Conservation (phyloP, 1,140 invertebrate genomes). For the Hycleus phaleratus region DNA sequence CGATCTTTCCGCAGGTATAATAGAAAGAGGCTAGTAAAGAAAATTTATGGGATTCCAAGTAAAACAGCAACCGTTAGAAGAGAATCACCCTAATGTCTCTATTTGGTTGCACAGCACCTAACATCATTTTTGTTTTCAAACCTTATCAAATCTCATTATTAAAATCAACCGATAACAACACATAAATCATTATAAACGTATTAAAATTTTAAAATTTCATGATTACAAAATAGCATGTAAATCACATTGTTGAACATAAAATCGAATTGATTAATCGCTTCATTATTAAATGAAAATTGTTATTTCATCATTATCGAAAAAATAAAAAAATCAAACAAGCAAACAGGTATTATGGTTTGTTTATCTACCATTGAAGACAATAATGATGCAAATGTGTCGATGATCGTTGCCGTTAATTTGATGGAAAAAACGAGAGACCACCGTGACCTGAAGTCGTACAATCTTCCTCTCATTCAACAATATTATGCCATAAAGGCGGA, state of each 20-base stretch:
- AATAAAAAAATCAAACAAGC: no score
- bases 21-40: constrained; percentile 2
- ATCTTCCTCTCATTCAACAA: constrained; percentile 25
- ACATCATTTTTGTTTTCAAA: neutral
- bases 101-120: constrained; percentile 1
- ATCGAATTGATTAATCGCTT: constrained; percentile 12
- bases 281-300: constrained; percentile 10
- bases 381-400: neutral
- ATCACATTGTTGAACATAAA: neutral
- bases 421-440: constrained; percentile 9
- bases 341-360: no score
- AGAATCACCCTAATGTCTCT: constrained; percentile 10
- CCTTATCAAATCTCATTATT: no score
- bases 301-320: no score
- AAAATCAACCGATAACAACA: neutral
- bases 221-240: neutral
- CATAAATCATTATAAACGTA: neutral
- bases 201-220: no score
- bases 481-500: constrained; percentile 31
- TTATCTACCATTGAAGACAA: no score
- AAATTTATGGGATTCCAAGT: constrained; percentile 17
- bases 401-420: constrained; percentile 3
- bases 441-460: constrained; percentile 27
- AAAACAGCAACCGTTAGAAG: constrained; percentile 15
- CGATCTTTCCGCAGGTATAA: constrained; percentile 14